phyloP scores from a whole-genome alignment of 2,797 vertebrate species.

The Gadopsis bispinosus region DNA sequence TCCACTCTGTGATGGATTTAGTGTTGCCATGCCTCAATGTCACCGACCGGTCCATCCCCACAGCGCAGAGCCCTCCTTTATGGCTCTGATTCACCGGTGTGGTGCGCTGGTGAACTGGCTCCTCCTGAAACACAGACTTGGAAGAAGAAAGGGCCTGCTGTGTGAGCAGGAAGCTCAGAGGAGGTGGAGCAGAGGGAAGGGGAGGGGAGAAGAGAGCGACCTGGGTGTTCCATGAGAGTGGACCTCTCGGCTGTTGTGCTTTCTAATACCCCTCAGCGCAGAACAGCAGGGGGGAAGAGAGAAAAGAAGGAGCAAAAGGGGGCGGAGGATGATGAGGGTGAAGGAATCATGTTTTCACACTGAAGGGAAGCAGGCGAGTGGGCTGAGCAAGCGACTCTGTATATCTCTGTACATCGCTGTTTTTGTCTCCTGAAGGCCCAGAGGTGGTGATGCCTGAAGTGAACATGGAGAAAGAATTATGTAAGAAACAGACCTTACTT shows the following conservation, averaged over 20 bases:
- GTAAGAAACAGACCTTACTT: neutral
- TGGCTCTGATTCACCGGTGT: slow-evolving; percentile 22
- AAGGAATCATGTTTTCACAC: slow-evolving; percentile 82
- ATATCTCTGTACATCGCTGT: slow-evolving; percentile 76
- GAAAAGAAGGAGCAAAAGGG: slow-evolving; percentile 78
- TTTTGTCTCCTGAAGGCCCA: slow-evolving; percentile 60
- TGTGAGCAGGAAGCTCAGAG: slow-evolving; percentile 66
- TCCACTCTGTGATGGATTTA: slow-evolving; percentile 57
- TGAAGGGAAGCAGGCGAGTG: slow-evolving; percentile 72
- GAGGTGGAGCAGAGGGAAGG: slow-evolving; percentile 64
- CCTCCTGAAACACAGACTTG: slow-evolving; percentile 59
- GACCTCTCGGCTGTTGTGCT: slow-evolving; percentile 88
- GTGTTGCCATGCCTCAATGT: slow-evolving; percentile 63
- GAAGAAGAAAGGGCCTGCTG: slow-evolving; percentile 72
- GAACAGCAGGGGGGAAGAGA: slow-evolving; percentile 61
- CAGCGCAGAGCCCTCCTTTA: slow-evolving; percentile 46
- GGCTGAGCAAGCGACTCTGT: slow-evolving; percentile 67
- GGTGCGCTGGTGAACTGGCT: slow-evolving; percentile 54
- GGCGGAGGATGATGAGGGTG: slow-evolving; percentile 83
- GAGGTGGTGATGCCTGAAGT: slow-evolving; percentile 80
- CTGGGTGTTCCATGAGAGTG: slow-evolving; percentile 91
- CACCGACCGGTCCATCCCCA: slow-evolving; percentile 37
- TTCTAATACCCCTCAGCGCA: slow-evolving; percentile 88
- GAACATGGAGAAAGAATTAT: slow-evolving; percentile 80
- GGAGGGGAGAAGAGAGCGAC: slow-evolving; percentile 78